Evolutionary conservation across 2,113 vertebrate species (phyloP), one percentile per base, ranked within the genome.

Genomic region (Boleophthalmus pectinirostris): DNA sequence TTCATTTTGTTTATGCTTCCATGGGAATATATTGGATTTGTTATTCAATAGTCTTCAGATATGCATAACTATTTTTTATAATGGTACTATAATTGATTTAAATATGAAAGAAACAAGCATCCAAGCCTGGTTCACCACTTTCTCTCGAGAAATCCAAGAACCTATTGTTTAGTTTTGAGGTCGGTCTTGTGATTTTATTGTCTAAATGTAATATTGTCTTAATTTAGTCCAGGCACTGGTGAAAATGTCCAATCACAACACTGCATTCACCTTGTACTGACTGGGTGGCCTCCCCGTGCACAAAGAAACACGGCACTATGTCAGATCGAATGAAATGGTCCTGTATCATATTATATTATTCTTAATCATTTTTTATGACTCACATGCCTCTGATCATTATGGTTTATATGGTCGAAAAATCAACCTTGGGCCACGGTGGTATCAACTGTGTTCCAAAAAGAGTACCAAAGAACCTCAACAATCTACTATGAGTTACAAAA

Each of bases 401-500:
- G 33, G 73, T 81, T 68, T 77, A 81, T 78, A 82, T 29, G 25
- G 60, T 69, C 80, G 72, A 65, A 81, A 73, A 75, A n/a, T 75
- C 68, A 83, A 82, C 78, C 70, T 66, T 23, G 73, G 64, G 68
- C 72, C 70, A 13, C 46, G 1, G 74, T 3, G 70, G 78, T 67
- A 61, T 76, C 79, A 72, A 83, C 20, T 69, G 69, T 83, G 81
- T 75, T 79, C 68, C 24, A 60, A 60, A 87, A 82, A 69, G 79
- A 69, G 71, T 69, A 76, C 70, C 72, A 33, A 80, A 56, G 29
- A 86, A 82, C 83, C 85, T 85, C 84, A 84, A 77, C 81, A 78
- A 81, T 86, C 73, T 53, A 63, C 85, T 75, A 23, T 58, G 80
- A 82, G 78, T 74, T 82, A 86, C 78, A 76, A 78, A 86, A 86